Evolutionary conservation across 2,888 invertebrate genomes (phyloP), one percentile per base, ranked within the genome.

Genomic region (Eristalinus sepulchralis): DNA sequence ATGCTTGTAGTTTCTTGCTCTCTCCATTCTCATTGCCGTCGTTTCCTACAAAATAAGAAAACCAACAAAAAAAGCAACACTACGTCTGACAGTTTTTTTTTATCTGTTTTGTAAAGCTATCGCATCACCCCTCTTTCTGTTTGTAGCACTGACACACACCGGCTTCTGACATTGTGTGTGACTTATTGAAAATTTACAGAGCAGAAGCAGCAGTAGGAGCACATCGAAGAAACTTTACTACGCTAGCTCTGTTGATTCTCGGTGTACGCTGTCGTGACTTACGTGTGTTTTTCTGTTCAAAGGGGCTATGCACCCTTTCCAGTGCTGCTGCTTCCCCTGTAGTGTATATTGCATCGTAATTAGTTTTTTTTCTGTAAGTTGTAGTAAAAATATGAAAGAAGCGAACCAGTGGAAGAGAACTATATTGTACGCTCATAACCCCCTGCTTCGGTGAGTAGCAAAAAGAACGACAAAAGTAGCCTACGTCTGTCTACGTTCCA

Each of bases 401-500:
- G 53, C 17, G 62, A 22, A 17, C 24, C 34, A 36, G 17, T 17
- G 22, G 47, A 68, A 64, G 36, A 67, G 47, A 72, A 72, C 17
- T 20, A 47, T 22, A 20, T 20, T 20, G 22, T 20, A n/a, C n/a
- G n/a, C n/a, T 55, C 55, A 55, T 10, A 57, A 57, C 68, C 68
- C 63, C 63, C 62, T 63, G 10, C 62, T 62, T 55, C 27, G 13
- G 75, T 63, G 63, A 71, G 24, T 31, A 71, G 33, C 60, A 77
- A 79, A 47, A 47, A 47, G 47, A 17, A 47, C n/a, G 47, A 47
- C 47, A 47, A 47, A 47, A 47, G 47, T 47, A 8, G 34, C 34
- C 10, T 27, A 27, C 27, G 27, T 76, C 77, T 83, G 86, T 86
- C 86, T 86, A 78, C 70, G 83, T 78, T 86, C 86, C 83, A 86